These are phyloP conservation scores for Diaphora mendica DNA, from an alignment of 2,888 invertebrate species.

Conservation along the genomic window DNA sequence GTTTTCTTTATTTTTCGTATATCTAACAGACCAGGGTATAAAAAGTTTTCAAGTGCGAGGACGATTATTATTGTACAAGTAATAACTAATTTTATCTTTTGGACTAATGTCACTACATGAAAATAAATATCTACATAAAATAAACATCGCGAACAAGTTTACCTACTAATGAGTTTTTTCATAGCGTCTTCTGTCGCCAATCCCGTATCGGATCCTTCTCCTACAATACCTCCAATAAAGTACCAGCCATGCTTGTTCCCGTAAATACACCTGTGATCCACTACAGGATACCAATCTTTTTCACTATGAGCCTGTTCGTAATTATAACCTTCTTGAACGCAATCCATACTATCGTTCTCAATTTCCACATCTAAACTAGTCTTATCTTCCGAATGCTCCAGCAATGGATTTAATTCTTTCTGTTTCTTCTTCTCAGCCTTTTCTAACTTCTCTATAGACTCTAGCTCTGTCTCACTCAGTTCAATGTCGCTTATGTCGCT, in stretches of 20 bases:
- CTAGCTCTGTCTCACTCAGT: constrained; percentile 87
- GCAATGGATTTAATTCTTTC: constrained; percentile 77
- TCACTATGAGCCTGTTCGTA: constrained; percentile 79
- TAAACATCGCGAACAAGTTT: constrained; percentile 81
- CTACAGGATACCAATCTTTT: constrained; percentile 86
- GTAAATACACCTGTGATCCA: constrained; percentile 88
- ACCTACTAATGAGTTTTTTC: constrained; percentile 93
- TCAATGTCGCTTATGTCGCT: constrained; percentile 89
- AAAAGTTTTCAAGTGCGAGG: background rate
- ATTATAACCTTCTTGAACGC: constrained; percentile 71
- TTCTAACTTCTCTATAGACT: constrained; percentile 85
- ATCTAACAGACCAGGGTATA: no score
- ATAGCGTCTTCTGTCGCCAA: constrained; percentile 90
- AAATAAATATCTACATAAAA: constrained; percentile 50
- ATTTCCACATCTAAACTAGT: constrained; percentile 61
- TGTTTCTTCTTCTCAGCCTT: constrained; percentile 80
- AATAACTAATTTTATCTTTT: background rate
- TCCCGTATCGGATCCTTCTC: constrained; percentile 88
- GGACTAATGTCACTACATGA: no score
- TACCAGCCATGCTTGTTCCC: constrained; percentile 93
- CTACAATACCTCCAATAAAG: constrained; percentile 93
- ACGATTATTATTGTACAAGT: background rate
- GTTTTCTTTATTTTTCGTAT: no score
- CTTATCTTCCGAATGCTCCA: constrained; percentile 71
- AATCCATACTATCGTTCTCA: constrained; percentile 66